Conservation (phyloP, 1,140 invertebrate genomes). For the Acromyrmex charruanus region DNA sequence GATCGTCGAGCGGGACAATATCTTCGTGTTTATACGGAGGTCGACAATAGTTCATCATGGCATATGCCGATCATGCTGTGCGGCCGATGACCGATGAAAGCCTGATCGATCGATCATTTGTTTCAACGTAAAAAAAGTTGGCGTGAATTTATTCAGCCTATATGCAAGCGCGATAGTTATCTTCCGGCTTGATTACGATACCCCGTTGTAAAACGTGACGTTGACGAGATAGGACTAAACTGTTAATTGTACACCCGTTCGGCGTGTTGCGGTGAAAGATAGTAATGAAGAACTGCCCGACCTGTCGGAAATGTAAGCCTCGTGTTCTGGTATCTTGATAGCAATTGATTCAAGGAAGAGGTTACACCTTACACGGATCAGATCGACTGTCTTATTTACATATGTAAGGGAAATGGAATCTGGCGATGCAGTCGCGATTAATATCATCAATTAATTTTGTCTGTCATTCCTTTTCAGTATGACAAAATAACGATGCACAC, state of each 20-base stretch:
- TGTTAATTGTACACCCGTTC: conserved; percentile 41
- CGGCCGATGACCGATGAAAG: conserved; percentile 47
- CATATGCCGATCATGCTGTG: conserved; percentile 8
- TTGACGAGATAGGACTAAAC: neutral
- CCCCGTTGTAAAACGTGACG: conserved; percentile 18
- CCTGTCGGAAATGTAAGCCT: conserved; percentile 42
- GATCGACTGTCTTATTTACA: neutral
- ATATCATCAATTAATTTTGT: neutral
- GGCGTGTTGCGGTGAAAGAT: conserved; percentile 13
- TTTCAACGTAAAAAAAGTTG: conserved; percentile 30
- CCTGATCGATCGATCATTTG: conserved; percentile 56
- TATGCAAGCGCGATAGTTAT: conserved; percentile 11
- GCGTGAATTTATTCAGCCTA: neutral
- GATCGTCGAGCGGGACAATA: conserved; percentile 10
- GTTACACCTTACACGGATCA: neutral
- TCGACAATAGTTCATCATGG: conserved; percentile 26
- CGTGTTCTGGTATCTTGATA: conserved; percentile 11
- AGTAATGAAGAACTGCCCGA: conserved; percentile 38
- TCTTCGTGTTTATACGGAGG: conserved; percentile 27
- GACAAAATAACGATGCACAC: neutral
- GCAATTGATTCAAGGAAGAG: conserved; percentile 22
- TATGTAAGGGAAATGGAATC: neutral
- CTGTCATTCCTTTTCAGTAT: neutral
- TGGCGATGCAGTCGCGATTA: neutral
- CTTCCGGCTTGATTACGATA: conserved; percentile 3